Evolutionary conservation across 2,113 vertebrate species (phyloP).

Genomic region (Thymallus thymallus): DNA sequence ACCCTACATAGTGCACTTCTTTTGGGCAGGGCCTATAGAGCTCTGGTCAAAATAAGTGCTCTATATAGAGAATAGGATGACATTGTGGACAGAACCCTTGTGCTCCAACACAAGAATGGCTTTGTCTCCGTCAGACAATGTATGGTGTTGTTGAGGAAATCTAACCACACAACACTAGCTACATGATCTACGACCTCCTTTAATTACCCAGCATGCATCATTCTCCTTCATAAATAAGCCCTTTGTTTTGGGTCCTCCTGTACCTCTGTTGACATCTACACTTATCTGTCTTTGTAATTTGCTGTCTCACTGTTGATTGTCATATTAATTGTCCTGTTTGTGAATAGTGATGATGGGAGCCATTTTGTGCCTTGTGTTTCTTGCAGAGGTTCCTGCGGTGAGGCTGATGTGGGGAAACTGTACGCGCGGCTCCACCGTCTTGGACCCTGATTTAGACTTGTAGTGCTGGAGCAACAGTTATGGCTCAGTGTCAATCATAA

Average conservation of each 20-base stretch:
- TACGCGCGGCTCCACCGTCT: no score
- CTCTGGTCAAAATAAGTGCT: no score
- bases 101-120: constrained; percentile 51
- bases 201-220: constrained; percentile 64
- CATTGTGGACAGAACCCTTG: no score
- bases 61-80: no score
- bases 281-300: neutral
- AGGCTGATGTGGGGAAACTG: neutral
- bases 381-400: constrained; percentile 58
- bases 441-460: neutral
- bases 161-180: constrained; percentile 47
- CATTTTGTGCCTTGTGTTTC: constrained; percentile 15
- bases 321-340: neutral
- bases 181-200: constrained; percentile 39
- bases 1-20: no score
- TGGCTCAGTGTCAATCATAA: no score
- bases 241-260: constrained; percentile 43
- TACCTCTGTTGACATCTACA: constrained; percentile 31
- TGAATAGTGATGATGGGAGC: neutral
- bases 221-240: constrained; percentile 44
- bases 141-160: constrained; percentile 54
- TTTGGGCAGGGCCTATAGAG: no score
- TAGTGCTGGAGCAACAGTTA: neutral
- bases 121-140: constrained; percentile 60
- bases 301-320: neutral